Evolutionary conservation across 2,797 vertebrate species (phyloP).

Genomic region (Eremophila alpestris): DNA sequence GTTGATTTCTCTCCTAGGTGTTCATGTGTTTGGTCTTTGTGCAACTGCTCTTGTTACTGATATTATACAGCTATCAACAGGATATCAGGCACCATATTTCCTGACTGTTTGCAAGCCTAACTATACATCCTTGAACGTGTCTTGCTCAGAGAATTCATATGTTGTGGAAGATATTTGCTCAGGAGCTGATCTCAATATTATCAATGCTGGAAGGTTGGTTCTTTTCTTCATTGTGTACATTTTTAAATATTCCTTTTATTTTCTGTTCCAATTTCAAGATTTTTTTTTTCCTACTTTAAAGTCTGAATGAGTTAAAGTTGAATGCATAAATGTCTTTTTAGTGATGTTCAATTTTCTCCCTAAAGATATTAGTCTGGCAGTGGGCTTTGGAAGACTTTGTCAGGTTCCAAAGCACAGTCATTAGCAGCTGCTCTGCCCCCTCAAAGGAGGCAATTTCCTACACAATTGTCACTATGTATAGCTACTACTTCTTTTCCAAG

Average conservation of each 20-base stretch:
- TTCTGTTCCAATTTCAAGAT: not conserved
- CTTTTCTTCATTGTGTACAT: not conserved
- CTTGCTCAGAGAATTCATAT: slow-evolving; percentile 93
- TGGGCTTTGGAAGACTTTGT: not conserved
- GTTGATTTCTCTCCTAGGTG: slow-evolving; percentile 77
- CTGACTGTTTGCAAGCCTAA: slow-evolving; percentile 98
- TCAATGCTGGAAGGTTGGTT: slow-evolving; percentile 92
- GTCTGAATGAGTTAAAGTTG: not conserved
- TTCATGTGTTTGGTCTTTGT: slow-evolving; percentile 95
- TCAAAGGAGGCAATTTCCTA: not conserved
- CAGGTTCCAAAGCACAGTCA: not conserved
- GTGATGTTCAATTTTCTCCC: not conserved
- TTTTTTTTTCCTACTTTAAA: not conserved
- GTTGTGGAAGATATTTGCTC: slow-evolving; percentile 95
- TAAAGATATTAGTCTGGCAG: not conserved
- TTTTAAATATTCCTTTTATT: not conserved
- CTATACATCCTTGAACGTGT: slow-evolving; percentile 90
- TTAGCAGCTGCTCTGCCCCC: not conserved
- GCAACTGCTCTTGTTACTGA: slow-evolving; percentile 96
- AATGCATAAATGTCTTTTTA: not conserved
- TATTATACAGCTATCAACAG: slow-evolving; percentile 95
- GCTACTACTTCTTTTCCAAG: not conserved
- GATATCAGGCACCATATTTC: slow-evolving; percentile 95
- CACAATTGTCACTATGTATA: not conserved
- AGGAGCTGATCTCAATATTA: slow-evolving; percentile 85